Evolutionary conservation across 2,888 invertebrate genomes (phyloP), one percentile per base, ranked within the genome.

Genomic region (Nyleta sp.): DNA sequence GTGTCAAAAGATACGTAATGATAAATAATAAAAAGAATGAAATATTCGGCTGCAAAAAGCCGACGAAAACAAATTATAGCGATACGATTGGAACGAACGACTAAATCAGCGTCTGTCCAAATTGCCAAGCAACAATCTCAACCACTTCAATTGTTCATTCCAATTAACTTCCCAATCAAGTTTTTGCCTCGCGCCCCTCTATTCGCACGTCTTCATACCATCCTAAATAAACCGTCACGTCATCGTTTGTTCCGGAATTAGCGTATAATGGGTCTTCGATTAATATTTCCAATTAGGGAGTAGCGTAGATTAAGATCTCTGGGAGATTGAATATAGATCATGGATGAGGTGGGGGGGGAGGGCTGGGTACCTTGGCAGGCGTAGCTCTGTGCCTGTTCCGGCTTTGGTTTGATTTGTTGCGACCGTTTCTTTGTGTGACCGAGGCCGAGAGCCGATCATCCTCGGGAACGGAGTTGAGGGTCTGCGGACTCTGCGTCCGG

Each of bases 331-430:
- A 55, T 55, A 35, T 42, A 38, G 59, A 40, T 70, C 18, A 42
- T 31, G 28, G 31, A 35, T 35, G 13, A 20, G 20, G 15, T 22
- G 18, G 18, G 40, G 15, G 10, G 42, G 44, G n/a, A 7, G 24
- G 10, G 17, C n/a, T 11, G 3, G 1, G 42, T 80, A 93, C 93
- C 91, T 93, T 94, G 2, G 94, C 94, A 0, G 94, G 94, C 13
- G 94, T 94, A 13, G 94, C 94, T 59, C 95, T 91, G 87, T 95
- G 94, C 42, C 95, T 89, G 15, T 93, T 92, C 65, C 94, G 91
- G 72, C 91, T 92, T 81, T 93, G 93, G n/a, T 92, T 93, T 86
- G 92, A 93, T 81, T 94, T 90, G 88, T 92, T 95, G 87, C 91
- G 93, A 84, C 91, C 93, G 85, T 92, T 94, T 90, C 92, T 94